A percentile compares a stretch with the other conserved stretches of the same genome.
These are phyloP conservation scores for Pangasius sanitwongsei DNA, from an alignment of 2,797 vertebrate species.

Conservation along the genomic window DNA sequence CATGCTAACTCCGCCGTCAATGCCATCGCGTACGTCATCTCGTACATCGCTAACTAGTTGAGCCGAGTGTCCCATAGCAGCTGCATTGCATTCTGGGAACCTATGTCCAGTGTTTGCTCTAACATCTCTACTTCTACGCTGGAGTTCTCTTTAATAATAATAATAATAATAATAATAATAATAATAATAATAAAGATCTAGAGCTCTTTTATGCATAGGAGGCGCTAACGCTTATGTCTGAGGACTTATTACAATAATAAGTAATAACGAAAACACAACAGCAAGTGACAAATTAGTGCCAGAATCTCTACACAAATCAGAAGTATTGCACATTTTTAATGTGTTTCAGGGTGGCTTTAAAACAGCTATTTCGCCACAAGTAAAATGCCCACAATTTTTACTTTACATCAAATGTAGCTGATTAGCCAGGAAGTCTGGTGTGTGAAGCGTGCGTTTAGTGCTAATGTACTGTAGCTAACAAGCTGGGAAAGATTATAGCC, in stretches of 20 bases:
- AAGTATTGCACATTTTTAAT: background rate
- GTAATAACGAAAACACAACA: background rate
- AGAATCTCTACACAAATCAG: background rate
- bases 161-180: too few species aligned
- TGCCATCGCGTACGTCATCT: too few species aligned
- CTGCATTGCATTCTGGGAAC: background rate
- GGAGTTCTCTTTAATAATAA: background rate
- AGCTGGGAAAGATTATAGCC: background rate
- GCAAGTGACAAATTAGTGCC: background rate
- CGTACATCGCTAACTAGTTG: too few species aligned
- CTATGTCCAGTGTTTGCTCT: background rate
- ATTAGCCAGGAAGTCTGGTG: background rate
- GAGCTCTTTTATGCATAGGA: background rate
- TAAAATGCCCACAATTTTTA: background rate
- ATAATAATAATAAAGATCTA: background rate
- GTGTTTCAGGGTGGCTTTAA: background rate
- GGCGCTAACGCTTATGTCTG: background rate
- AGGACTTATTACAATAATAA: background rate
- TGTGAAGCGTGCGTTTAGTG: background rate
- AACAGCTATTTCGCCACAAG: background rate
- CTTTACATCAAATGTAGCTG: background rate
- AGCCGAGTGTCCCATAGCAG: too few species aligned
- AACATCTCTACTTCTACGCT: background rate
- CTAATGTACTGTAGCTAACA: background rate
- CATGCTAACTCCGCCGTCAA: background rate